Evolutionary conservation across 1,140 invertebrate species (phyloP).

Genomic region (Cepaea nemoralis): DNA sequence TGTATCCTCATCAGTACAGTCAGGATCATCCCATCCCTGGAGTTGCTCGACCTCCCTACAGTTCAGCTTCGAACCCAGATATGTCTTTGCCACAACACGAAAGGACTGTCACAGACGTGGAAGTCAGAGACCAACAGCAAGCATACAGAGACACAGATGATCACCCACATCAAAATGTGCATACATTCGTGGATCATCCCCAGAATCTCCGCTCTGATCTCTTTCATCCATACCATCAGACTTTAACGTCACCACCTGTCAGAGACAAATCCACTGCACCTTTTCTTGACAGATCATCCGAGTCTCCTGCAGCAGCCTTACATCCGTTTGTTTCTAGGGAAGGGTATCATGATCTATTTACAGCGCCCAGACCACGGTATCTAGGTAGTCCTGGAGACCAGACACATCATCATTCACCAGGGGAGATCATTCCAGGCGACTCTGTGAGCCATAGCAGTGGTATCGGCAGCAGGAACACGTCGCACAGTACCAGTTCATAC

Average conservation of each 20-base stretch:
- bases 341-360: not conserved
- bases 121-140: not conserved
- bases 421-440: conserved; percentile 77
- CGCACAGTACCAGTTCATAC: conserved; percentile 81
- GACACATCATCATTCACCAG: conserved; percentile 5
- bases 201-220: not conserved
- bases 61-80: conserved; percentile 17
- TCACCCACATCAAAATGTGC: too few relatives aligned
- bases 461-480: conserved; percentile 92
- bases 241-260: not conserved
- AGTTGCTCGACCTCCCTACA: not conserved
- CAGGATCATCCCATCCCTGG: not conserved
- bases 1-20: not conserved
- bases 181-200: not conserved
- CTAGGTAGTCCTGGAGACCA: not conserved
- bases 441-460: conserved; percentile 83
- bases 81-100: conserved; percentile 11
- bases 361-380: conserved; percentile 21
- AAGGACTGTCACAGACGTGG: not conserved
- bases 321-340: not conserved
- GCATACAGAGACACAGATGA: not conserved
- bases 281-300: not conserved
- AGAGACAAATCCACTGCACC: not conserved
- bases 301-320: not conserved
- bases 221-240: not conserved